Conservation (phyloP, 2,797 vertebrate genomes). For the Aotus griseimembra region DNA sequence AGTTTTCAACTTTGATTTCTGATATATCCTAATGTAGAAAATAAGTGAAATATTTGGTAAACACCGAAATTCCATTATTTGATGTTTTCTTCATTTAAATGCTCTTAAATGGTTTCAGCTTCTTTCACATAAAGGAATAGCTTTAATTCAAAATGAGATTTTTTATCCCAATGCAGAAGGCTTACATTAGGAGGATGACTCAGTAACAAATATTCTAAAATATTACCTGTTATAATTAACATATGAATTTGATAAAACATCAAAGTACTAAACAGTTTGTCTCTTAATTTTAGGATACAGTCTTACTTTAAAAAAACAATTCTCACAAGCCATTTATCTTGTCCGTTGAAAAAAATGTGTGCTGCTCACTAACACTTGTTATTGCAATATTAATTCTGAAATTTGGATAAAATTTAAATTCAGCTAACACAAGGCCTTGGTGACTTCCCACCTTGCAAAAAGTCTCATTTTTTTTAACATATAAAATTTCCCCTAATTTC, state of each 20-base stretch:
- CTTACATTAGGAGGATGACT: conserved; percentile 23
- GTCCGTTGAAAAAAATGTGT: background rate
- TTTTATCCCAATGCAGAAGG: background rate
- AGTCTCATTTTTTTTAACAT: background rate
- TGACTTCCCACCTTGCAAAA: background rate
- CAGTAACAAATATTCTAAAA: conserved; percentile 43
- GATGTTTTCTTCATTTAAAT: conserved; percentile 7
- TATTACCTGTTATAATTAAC: background rate
- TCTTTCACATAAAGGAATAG: background rate
- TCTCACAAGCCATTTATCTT: background rate
- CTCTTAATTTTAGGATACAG: background rate
- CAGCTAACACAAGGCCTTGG: background rate
- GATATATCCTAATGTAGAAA: background rate
- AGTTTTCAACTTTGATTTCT: background rate
- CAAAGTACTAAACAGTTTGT: background rate
- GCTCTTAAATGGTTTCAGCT: background rate
- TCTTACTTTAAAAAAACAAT: background rate
- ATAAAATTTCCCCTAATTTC: background rate
- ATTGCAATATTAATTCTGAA: conserved; percentile 27
- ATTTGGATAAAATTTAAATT: conserved; percentile 20
- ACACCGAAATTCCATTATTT: background rate
- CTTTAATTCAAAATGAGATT: conserved; percentile 41
- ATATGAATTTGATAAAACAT: background rate
- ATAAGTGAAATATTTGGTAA: conserved; percentile 7
- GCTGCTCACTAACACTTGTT: background rate